Evolutionary conservation across 2,797 vertebrate genomes (phyloP), one percentile per base, ranked within the genome.

Genomic region (Okamejei kenojei): DNA sequence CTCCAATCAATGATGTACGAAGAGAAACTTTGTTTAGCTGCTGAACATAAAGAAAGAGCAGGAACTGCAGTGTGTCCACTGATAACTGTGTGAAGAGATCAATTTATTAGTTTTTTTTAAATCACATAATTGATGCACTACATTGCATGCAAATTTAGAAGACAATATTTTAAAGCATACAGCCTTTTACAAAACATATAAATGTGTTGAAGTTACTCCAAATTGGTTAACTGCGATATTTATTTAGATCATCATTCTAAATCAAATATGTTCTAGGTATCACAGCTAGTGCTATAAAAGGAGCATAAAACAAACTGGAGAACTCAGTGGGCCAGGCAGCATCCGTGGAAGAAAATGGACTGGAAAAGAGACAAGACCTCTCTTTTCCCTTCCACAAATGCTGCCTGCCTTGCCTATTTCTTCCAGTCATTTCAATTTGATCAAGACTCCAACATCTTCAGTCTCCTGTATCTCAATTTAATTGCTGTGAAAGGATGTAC

Each of bases 1-100:
- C 99, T 0, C 98, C 98, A 3, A 99, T 97, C 94, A 99, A 95
- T 45, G 98, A 99, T 2, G 96, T 97, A 29, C 98, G 97, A 93
- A 99, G 95, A 38, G 98, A 99, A 45, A 98, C 95, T 0, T 96
- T 98, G 95, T 98, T 98, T 90, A 99, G 94, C 95, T 99, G 98
- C 94, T 99, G 99, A 92, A 98, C 95, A 94, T 98, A 97, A 5
- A 99, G 97, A 96, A 99, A 99, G 29, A 99, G 97, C 94, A 99
- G 96, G 96, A 99, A 99, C 96, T 98, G 97, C 95, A 99, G 96
- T 0, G 98, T 98, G 94, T 99, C 97, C 94, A 99, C 98, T 7
- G 97, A 98, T 93, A 99, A 94, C 99, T 99, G 94, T 5, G 94
- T 65, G 21, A 82, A 32, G 13, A 94, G 63, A 29, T 94, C 78